Conservation (phyloP, 2,888 invertebrate species). For the Dromius quadrimaculatus region DNA sequence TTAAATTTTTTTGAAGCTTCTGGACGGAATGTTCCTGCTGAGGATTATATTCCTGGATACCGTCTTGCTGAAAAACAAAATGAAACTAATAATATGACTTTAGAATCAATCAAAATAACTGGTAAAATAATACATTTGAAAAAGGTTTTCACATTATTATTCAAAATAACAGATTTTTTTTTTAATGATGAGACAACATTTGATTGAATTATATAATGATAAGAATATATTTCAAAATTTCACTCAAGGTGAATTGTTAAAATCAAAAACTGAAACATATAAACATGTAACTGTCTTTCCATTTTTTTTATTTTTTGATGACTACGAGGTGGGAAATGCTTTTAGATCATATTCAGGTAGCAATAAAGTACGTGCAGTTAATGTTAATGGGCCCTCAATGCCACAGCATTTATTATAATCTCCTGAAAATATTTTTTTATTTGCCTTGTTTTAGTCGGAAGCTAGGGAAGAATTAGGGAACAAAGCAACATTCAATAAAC, state of each 20-base stretch:
- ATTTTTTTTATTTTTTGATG: conserved; percentile 20
- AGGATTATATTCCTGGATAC: neutral
- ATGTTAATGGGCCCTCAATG: conserved; percentile 14
- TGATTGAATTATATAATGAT: neutral
- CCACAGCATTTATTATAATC: conserved; percentile 4
- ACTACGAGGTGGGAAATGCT: conserved; percentile 32
- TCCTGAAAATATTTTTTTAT: conserved; percentile 42
- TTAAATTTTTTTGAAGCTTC: neutral
- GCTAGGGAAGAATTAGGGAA: conserved; percentile 39
- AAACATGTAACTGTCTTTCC: neutral
- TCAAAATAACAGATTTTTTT: neutral
- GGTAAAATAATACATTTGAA: neutral
- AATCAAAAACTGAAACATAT: neutral
- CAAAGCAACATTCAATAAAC: conserved; percentile 43
- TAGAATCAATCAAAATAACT: neutral
- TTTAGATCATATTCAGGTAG: conserved; percentile 15
- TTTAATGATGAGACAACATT: neutral
- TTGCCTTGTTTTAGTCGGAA: conserved; percentile 22
- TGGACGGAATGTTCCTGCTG: neutral
- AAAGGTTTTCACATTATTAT: neutral
- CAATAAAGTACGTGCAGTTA: conserved; percentile 43
- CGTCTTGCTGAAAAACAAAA: neutral
- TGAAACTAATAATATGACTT: neutral
- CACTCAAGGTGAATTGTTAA: neutral
- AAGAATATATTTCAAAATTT: conserved; percentile 9